Conservation (phyloP, 30 jellyfish, hydroid and myxozoan species). For the Mastigias papua region DNA sequence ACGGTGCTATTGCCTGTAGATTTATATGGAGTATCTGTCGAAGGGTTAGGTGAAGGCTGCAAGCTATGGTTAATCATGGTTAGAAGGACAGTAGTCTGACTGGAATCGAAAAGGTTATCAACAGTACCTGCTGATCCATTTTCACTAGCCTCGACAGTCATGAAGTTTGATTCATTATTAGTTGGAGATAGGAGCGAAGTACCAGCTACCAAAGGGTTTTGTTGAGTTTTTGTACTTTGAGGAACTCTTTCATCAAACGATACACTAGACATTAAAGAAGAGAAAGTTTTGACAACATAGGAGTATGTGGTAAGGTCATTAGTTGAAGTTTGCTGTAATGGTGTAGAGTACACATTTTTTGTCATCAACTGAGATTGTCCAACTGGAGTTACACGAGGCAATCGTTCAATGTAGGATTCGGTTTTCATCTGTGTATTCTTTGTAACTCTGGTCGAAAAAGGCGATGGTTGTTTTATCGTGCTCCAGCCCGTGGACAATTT, state of each 20-base stretch:
- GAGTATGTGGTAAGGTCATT: too few species aligned
- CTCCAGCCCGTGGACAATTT: too few species aligned
- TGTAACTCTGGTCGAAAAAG: too few species aligned
- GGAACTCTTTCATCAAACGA: neutral
- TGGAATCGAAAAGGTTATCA: neutral
- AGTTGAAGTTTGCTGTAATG: too few species aligned
- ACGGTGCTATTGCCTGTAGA: neutral
- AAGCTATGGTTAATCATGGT: neutral
- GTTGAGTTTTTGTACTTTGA: neutral
- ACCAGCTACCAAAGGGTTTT: neutral
- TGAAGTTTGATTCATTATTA: neutral
- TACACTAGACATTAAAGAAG: neutral
- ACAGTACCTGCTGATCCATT: neutral
- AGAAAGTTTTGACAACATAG: neutral
- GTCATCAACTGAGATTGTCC: too few species aligned
- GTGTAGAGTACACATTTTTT: too few species aligned
- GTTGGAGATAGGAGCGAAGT: neutral
- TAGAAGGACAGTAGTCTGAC: neutral
- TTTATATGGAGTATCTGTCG: neutral
- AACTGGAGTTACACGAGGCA: too few species aligned
- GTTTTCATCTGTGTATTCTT: too few species aligned
- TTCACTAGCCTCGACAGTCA: neutral
- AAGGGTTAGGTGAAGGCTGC: neutral
- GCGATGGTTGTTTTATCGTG: too few species aligned
- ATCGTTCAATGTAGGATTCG: too few species aligned